Percentiles rank a stretch among this genome's conserved stretches.
phyloP scores from a whole-genome alignment of 2,888 invertebrate genomes.

The Drosophila monieri region DNA sequence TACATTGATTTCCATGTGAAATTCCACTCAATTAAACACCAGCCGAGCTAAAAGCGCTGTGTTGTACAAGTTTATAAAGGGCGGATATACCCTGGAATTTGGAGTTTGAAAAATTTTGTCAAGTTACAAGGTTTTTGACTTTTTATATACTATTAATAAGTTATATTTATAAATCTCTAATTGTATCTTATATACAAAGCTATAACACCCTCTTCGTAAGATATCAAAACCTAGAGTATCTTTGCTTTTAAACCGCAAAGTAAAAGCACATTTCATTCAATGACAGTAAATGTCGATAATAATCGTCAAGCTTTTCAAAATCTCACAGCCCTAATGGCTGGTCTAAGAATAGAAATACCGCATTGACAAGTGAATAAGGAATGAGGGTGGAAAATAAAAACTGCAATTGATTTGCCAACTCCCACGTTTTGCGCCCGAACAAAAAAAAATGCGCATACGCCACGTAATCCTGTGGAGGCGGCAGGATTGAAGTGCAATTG shows the following conservation, averaged over 20 bases:
- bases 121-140: neutral
- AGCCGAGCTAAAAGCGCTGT: conserved; percentile 11
- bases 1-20: conserved; percentile 29
- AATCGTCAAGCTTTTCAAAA: neutral
- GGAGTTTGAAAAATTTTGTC: neutral
- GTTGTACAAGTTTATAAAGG: neutral
- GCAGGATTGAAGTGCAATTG: conserved; percentile 7
- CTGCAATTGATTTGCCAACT: conserved; percentile 19
- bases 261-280: neutral
- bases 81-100: neutral
- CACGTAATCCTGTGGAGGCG: conserved; percentile 3
- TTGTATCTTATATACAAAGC: no score
- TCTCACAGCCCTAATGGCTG: neutral
- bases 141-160: neutral
- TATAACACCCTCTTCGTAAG: neutral
- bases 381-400: conserved; percentile 8
- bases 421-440: conserved; percentile 2
- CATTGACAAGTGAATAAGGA: neutral
- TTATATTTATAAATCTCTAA: no score
- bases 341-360: neutral
- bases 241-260: neutral
- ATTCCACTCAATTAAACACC: conserved; percentile 57
- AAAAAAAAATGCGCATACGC: conserved; percentile 5
- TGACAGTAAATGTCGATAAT: neutral
- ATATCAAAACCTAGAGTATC: neutral